Percentiles rank a stretch among this genome's conserved stretches.
Evolutionary conservation across 1,140 invertebrate species (phyloP).

Genomic region (Drosophila sulfurigaster): DNA sequence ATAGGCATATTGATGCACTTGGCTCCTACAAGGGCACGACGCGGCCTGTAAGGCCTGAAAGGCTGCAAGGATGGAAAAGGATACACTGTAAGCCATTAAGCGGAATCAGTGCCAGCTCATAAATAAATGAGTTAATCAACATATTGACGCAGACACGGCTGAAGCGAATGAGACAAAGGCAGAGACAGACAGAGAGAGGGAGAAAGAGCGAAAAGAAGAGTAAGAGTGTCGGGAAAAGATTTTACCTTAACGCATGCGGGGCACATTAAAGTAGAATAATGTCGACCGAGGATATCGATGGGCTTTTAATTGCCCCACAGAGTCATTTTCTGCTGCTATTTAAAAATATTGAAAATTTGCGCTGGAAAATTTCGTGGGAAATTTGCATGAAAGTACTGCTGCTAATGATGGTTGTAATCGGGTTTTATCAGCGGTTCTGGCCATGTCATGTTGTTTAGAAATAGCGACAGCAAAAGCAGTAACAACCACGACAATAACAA

Average conservation of each 20-base stretch:
- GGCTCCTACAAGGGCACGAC: slow-evolving; percentile 23
- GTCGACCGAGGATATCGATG: slow-evolving; percentile 6
- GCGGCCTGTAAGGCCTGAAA: slow-evolving; percentile 19
- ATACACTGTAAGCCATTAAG: slow-evolving; percentile 72
- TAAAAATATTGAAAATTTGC: not conserved
- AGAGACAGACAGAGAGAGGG: not conserved
- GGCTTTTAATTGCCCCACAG: slow-evolving; percentile 39
- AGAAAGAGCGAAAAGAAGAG: not conserved
- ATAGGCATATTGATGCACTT: slow-evolving; percentile 59
- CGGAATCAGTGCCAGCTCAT: slow-evolving; percentile 73
- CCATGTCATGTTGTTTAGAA: slow-evolving; percentile 70
- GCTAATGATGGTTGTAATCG: slow-evolving; percentile 75
- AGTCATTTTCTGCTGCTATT: slow-evolving; percentile 17
- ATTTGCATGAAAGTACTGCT: slow-evolving; percentile 5
- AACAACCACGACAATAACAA: too few relatives aligned
- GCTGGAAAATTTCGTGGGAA: not conserved
- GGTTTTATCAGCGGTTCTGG: slow-evolving; percentile 54
- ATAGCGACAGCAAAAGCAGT: slow-evolving; percentile 11
- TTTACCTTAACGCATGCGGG: slow-evolving; percentile 34
- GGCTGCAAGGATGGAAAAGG: slow-evolving; percentile 2
- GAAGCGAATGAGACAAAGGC: slow-evolving; percentile 38
- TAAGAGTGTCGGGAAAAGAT: not conserved
- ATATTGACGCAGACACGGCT: slow-evolving; percentile 68
- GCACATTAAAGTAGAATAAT: slow-evolving; percentile 34
- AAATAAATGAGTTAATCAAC: slow-evolving; percentile 83